phyloP scores from a whole-genome alignment of 2,113 vertebrate species.

The Proterorhinus semilunaris region DNA sequence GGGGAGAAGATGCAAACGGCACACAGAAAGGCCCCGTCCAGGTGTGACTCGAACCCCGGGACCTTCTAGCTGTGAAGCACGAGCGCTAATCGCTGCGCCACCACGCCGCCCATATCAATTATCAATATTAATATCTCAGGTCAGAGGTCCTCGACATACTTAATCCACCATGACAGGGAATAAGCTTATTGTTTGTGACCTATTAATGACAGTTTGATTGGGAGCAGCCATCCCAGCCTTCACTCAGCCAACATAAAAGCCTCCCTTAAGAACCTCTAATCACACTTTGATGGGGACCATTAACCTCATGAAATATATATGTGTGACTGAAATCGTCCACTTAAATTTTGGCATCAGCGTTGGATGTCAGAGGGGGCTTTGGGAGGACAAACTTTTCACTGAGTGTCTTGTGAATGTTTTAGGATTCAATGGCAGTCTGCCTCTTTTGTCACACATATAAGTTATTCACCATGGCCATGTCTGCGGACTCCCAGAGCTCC shows the following conservation, averaged over 20 bases:
- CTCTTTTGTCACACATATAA: constrained; percentile 53
- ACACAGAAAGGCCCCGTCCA: no score
- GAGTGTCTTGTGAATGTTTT: constrained; percentile 52
- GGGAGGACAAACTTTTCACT: constrained; percentile 44
- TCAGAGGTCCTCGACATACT: constrained; percentile 22
- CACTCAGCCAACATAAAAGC: constrained; percentile 53
- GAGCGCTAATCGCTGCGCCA: no score
- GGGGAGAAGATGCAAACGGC: no score
- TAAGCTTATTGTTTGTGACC: constrained; percentile 44
- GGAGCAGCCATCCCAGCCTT: constrained; percentile 33
- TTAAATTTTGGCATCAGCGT: constrained; percentile 73
- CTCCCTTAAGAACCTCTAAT: constrained; percentile 67
- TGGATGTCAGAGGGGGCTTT: constrained; percentile 44
- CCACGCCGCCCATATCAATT: no score
- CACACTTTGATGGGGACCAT: constrained; percentile 66
- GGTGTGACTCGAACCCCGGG: no score
- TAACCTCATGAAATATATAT: constrained; percentile 74
- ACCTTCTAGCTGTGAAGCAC: no score
- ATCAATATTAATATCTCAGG: constrained; percentile 1
- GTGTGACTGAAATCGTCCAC: constrained; percentile 66
- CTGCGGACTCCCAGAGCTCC: constrained; percentile 28
- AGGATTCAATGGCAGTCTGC: constrained; percentile 52
- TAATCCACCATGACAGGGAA: constrained; percentile 17
- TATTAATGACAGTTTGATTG: constrained; percentile 49
- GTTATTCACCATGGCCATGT: constrained; percentile 37